These are phyloP conservation scores for Chaetoderma sp. DNA, from an alignment of 2,888 invertebrate species.

Conservation along the genomic window DNA sequence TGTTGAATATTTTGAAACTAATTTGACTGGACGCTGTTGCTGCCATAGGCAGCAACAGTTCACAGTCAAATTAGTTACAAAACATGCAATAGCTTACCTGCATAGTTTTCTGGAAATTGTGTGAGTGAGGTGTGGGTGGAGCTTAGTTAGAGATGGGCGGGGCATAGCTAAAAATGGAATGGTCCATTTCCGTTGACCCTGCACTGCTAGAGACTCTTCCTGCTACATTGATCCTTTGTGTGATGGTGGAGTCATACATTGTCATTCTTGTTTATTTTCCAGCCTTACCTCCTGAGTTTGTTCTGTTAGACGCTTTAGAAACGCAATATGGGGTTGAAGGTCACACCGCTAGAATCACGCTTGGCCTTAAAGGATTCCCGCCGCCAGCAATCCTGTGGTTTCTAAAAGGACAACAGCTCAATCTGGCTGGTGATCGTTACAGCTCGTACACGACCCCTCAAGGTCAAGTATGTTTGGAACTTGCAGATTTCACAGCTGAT, in stretches of 20 bases:
- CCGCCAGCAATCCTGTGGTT: slow-evolving; percentile 92
- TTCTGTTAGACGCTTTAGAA: slow-evolving; percentile 79
- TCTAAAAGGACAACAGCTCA: slow-evolving; percentile 80
- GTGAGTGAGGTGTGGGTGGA: too few relatives aligned
- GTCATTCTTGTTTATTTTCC: background rate
- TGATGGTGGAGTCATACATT: background rate
- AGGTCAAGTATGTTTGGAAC: slow-evolving; percentile 65
- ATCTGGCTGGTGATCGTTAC: slow-evolving; percentile 79
- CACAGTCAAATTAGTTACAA: too few relatives aligned
- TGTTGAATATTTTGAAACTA: too few relatives aligned
- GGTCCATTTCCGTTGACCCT: too few relatives aligned
- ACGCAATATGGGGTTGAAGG: slow-evolving; percentile 92
- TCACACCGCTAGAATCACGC: slow-evolving; percentile 88
- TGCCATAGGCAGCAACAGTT: too few relatives aligned
- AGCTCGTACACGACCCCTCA: slow-evolving; percentile 90
- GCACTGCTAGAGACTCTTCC: too few relatives aligned
- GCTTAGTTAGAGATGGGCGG: too few relatives aligned
- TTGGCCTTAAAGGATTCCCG: slow-evolving; percentile 96
- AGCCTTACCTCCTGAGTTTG: slow-evolving; percentile 43
- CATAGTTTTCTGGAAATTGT: too few relatives aligned
- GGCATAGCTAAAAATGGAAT: too few relatives aligned
- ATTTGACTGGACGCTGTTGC: too few relatives aligned
- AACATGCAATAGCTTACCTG: too few relatives aligned
- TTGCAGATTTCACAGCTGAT: slow-evolving; percentile 72
- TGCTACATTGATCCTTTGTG: too few relatives aligned